phyloP scores from a whole-genome alignment of 2,888 invertebrate genomes.

The Maniola hyperantus region DNA sequence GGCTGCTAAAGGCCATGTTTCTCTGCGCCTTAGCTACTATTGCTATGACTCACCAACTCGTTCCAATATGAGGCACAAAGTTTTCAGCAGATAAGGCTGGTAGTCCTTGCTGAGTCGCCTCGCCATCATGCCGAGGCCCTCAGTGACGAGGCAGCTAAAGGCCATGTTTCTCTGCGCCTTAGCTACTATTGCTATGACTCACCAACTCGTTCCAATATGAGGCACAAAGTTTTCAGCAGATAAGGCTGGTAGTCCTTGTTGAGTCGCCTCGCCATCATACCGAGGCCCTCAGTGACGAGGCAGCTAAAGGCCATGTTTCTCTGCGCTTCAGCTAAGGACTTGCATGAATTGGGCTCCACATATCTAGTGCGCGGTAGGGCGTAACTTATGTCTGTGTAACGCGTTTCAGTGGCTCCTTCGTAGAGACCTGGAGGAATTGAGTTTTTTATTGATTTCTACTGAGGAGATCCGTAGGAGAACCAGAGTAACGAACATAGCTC shows the following conservation, averaged over 20 bases:
- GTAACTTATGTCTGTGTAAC: conserved; percentile 71
- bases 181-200: conserved; percentile 41
- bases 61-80: conserved; percentile 82
- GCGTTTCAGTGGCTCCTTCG: conserved; percentile 67
- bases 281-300: conserved; percentile 87
- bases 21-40: conserved; percentile 74
- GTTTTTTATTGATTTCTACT: too few relatives aligned
- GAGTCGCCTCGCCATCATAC: conserved; percentile 82
- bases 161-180: conserved; percentile 85
- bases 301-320: conserved; percentile 86
- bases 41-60: conserved; percentile 17
- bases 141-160: conserved; percentile 85
- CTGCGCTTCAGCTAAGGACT: conserved; percentile 73
- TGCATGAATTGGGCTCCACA: conserved; percentile 42
- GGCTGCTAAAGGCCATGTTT: conserved; percentile 86
- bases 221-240: conserved; percentile 85
- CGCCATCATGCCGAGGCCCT: conserved; percentile 87
- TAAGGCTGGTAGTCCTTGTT: conserved; percentile 80
- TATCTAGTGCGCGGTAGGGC: conserved; percentile 35
- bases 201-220: conserved; percentile 56
- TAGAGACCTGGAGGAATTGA: conserved; percentile 57
- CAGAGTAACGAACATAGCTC: too few relatives aligned
- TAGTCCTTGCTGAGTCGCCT: conserved; percentile 74
- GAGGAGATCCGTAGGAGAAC: too few relatives aligned
- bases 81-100: conserved; percentile 84